These are phyloP conservation scores for Brienomyrus brachyistius DNA, from an alignment of 2,113 vertebrate species.

Conservation along the genomic window DNA sequence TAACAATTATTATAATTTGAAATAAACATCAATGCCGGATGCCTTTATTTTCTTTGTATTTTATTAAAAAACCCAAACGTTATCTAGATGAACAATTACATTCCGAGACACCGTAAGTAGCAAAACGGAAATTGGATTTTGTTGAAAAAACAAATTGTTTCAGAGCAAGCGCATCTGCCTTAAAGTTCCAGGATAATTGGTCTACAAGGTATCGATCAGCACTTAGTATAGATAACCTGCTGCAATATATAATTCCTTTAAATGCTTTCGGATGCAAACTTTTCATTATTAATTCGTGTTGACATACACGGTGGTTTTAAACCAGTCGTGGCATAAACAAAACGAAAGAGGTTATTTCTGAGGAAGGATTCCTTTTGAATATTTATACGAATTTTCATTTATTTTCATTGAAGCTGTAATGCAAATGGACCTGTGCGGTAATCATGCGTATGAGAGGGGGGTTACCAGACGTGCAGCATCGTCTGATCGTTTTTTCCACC, in stretches of 20 bases:
- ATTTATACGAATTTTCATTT: not conserved
- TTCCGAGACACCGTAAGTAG: not conserved
- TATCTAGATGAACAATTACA: conserved; percentile 11
- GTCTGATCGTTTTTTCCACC: not conserved
- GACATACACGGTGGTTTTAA: not conserved
- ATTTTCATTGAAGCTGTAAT: not conserved
- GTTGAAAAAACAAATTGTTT: conserved; percentile 12
- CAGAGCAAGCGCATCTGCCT: conserved; percentile 4
- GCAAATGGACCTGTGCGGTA: not conserved
- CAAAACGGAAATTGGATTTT: conserved; percentile 4
- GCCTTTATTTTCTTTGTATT: not conserved
- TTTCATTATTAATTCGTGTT: not conserved
- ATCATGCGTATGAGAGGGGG: not conserved
- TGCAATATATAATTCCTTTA: conserved; percentile 8
- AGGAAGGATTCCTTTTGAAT: not conserved
- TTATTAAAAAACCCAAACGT: not conserved
- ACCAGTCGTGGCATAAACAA: not conserved
- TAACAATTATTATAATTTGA: not conserved
- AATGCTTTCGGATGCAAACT: not conserved
- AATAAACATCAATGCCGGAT: conserved; percentile 2
- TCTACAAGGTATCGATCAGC: not conserved
- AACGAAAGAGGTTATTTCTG: not conserved
- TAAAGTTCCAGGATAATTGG: conserved; percentile 3
- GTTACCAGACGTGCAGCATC: not conserved
- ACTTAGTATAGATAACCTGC: conserved; percentile 3